phyloP scores from a whole-genome alignment of 2,888 invertebrate genomes.

The Yponomeuta sedellus region DNA sequence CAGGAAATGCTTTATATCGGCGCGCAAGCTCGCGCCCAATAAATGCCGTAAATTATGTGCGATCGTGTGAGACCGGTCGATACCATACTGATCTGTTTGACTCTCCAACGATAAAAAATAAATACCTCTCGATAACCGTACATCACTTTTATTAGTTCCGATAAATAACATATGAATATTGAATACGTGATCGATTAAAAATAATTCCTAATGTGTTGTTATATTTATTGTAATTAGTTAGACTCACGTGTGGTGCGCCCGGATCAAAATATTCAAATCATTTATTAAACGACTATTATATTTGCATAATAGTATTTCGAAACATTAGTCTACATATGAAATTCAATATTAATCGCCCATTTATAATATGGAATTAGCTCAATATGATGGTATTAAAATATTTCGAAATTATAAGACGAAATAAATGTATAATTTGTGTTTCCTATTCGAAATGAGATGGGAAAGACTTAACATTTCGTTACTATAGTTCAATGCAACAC shows the following conservation, averaged over 20 bases:
- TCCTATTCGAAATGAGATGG: constrained; percentile 38
- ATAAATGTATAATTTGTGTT: constrained; percentile 43
- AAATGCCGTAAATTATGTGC: constrained; percentile 64
- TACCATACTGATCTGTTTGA: constrained; percentile 53
- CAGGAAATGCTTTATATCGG: constrained; percentile 63
- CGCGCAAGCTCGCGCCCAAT: constrained; percentile 54
- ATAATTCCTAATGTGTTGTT: constrained; percentile 52
- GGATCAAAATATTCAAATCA: constrained; percentile 59
- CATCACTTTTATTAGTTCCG: constrained; percentile 71
- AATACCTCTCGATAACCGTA: constrained; percentile 53
- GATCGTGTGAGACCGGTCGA: constrained; percentile 63
- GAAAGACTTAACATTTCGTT: constrained; percentile 21
- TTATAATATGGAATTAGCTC: constrained; percentile 62
- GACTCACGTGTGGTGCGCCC: constrained; percentile 49
- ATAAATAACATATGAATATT: constrained; percentile 65
- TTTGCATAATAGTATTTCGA: constrained; percentile 69
- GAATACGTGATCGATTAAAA: constrained; percentile 63
- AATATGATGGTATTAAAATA: constrained; percentile 51
- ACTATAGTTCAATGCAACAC: not conserved
- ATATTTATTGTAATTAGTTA: constrained; percentile 71
- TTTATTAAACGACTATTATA: constrained; percentile 72
- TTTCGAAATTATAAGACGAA: constrained; percentile 39
- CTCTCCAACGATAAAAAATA: constrained; percentile 33
- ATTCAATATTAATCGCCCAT: constrained; percentile 67
- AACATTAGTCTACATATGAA: constrained; percentile 56